Base-by-base conservation (phyloP, 2,888 invertebrate genomes). In the Abscondita cerata region DNA sequence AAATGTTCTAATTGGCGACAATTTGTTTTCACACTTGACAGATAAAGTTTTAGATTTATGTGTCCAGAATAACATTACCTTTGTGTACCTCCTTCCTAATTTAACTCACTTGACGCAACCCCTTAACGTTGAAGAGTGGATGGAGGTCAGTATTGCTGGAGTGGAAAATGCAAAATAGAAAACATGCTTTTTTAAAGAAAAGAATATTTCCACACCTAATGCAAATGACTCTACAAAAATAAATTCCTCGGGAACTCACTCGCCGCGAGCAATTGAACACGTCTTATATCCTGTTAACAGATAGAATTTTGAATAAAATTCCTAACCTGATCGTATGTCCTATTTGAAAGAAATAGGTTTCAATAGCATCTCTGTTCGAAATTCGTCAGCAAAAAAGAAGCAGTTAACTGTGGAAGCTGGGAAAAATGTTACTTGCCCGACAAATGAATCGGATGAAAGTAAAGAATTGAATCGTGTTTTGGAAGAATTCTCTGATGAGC, bases 381-480 rank as follows among this genome's bases (percentile, higher is more conserved):
- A n/a, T n/a, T 36, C 36, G 36, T 36, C 36, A 36, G 5, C 4
- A 11, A 36, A 36, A 36, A 36, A 36, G 11, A 36, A 36, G 36
- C 11, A 11, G 12, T 36, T 36, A 36, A 36, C 36, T 15, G 6
- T n/a, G 6, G 36, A 36, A 36, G 36, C 36, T 36, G 36, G 36
- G 12, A 36, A 36, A 36, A 40, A 15, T 40, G 16, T 40, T 40
- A 15, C 40, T 40, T 40, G 40, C 15, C n/a, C 40, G 15, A 40
- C 15, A 40, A 40, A 40, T 40, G 40, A 40, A 13, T 40, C 13
- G 15, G 13, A 13, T 15, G 40, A 40, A 40, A 40, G 40, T 40
- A 15, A 40, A 40, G 40, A 40, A 40, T 13, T 40, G 40, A 40
- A 40, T 40, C 40, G 40, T 40, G 15, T 40, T 40, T 40, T 15